Evolutionary conservation across 2,113 vertebrate genomes (phyloP).

Genomic region (Festucalex cinctus): DNA sequence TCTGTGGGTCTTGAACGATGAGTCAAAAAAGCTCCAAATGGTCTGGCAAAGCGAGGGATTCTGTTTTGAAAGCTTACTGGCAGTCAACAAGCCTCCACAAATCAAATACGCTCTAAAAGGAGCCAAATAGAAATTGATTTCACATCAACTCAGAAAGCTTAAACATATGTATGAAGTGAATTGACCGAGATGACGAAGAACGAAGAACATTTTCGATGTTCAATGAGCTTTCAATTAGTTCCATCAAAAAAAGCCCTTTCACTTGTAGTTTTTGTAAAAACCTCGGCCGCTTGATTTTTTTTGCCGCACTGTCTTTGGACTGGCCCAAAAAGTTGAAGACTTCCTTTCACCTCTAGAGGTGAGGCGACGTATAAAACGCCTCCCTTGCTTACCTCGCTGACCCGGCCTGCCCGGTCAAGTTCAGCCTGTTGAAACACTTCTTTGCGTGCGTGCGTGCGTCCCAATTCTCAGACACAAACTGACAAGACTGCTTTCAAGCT

Average conservation of each 20-base stretch:
- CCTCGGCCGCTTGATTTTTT: neutral
- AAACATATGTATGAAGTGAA: neutral
- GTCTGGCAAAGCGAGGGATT: no score
- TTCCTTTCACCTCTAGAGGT: neutral
- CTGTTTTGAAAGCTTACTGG: neutral
- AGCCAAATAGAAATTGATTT: neutral
- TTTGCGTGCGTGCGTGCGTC: neutral
- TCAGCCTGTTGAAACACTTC: constrained; percentile 3
- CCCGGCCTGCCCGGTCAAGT: constrained; percentile 11
- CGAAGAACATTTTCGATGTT: no score
- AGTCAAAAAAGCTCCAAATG: neutral
- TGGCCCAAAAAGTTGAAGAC: neutral
- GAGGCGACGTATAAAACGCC: neutral
- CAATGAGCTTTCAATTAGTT: neutral
- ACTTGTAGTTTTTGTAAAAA: neutral
- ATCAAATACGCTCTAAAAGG: neutral
- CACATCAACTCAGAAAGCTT: neutral
- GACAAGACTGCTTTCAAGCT: constrained; percentile 6
- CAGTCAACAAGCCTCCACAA: neutral
- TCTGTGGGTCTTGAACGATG: neutral
- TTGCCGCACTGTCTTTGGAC: neutral
- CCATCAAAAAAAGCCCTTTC: neutral
- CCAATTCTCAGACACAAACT: neutral
- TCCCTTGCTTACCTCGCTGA: neutral
- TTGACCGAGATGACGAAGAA: neutral